Conservation (phyloP, 1,140 invertebrate genomes). For the Brachystomella parvula region DNA sequence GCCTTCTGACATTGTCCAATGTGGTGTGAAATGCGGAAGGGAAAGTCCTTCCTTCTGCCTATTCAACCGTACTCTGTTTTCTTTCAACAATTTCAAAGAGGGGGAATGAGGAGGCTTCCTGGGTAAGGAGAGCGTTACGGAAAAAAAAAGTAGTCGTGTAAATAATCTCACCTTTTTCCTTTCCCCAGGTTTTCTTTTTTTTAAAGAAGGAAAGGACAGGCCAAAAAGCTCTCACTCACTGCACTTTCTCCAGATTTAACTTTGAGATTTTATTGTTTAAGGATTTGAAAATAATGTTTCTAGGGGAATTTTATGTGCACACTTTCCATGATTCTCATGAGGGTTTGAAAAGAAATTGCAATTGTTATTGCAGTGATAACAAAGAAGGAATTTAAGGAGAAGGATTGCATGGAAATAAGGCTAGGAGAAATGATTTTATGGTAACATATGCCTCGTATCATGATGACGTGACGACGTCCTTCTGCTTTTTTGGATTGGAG, state of each 20-base stretch:
- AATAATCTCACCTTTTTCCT: too few relatives aligned
- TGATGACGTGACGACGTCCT: conserved; percentile 3
- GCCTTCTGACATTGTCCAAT: neutral
- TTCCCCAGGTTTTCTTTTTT: neutral
- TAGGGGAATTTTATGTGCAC: neutral
- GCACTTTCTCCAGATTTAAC: neutral
- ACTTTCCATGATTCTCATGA: neutral
- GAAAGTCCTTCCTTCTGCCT: neutral
- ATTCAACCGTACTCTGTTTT: neutral
- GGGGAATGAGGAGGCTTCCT: too few relatives aligned
- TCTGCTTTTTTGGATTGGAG: neutral
- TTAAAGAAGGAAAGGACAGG: neutral
- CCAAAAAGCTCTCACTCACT: neutral
- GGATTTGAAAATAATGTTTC: neutral
- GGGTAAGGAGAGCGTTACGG: too few relatives aligned
- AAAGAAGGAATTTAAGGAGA: neutral
- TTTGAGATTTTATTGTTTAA: neutral
- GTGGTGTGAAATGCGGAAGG: neutral
- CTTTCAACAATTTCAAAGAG: too few relatives aligned
- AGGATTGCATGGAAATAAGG: neutral
- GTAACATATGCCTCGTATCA: neutral
- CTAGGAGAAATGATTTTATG: conserved; percentile 6
- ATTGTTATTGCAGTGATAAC: neutral
- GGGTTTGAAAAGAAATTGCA: neutral
- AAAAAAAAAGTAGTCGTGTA: too few relatives aligned